A percentile compares a stretch with the other conserved stretches of the same genome.
phyloP scores from a whole-genome alignment of 2,113 vertebrate species.

The Sinocyclocheilus anophthalmus region DNA sequence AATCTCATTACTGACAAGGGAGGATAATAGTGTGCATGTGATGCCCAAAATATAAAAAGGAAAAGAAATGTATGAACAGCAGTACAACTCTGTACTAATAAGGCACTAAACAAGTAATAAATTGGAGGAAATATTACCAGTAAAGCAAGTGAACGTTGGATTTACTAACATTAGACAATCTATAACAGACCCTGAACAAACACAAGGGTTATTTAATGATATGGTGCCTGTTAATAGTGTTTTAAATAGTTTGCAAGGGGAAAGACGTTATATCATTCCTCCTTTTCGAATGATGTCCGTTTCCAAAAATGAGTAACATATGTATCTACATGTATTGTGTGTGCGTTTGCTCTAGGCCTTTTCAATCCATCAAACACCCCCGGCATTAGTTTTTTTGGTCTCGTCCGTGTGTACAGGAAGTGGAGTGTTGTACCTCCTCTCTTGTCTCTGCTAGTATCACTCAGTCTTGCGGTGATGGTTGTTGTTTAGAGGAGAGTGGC shows the following conservation, averaged over 20 bases:
- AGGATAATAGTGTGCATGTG: neutral
- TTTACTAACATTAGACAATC: neutral
- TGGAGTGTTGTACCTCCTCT: constrained; percentile 8
- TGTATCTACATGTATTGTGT: constrained; percentile 4
- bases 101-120: constrained; percentile 46
- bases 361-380: constrained; percentile 1
- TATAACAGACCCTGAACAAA: neutral
- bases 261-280: neutral
- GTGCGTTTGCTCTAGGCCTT: constrained; percentile 20
- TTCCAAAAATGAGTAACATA: neutral
- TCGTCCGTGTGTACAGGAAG: constrained; percentile 1
- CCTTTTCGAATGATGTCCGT: neutral
- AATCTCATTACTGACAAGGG: neutral
- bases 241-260: neutral
- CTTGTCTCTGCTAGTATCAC: constrained; percentile 58
- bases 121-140: neutral
- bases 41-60: neutral
- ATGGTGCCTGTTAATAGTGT: constrained; percentile 11
- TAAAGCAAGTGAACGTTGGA: constrained; percentile 11
- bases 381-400: constrained; percentile 29
- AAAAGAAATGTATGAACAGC: constrained; percentile 18
- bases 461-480: constrained; percentile 81
- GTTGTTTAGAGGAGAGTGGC: constrained; percentile 82
- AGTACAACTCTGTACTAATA: constrained; percentile 34
- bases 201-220: neutral